Percentiles rank a stretch among this genome's conserved stretches.
Conservation (phyloP, 2,888 invertebrate species). For the Patella caerulea region DNA sequence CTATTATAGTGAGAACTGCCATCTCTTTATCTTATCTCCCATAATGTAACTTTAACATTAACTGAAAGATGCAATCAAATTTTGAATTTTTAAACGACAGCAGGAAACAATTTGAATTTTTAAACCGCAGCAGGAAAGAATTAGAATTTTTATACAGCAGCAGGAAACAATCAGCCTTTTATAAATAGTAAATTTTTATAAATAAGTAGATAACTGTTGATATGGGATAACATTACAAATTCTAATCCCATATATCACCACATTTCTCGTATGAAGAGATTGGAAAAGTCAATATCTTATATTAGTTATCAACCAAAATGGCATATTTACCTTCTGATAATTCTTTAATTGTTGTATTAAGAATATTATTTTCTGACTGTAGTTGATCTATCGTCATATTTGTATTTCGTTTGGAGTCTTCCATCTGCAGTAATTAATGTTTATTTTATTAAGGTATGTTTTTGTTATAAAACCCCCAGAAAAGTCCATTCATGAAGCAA, state of each 20-base stretch:
- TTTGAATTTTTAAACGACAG: too few relatives aligned
- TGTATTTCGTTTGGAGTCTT: constrained; percentile 80
- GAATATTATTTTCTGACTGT: constrained; percentile 85
- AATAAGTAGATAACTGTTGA: too few relatives aligned
- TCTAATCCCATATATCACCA: not conserved
- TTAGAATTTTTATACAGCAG: too few relatives aligned
- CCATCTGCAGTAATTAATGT: constrained; percentile 46
- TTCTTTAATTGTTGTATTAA: constrained; percentile 82
- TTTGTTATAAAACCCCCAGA: too few relatives aligned
- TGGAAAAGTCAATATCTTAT: not conserved
- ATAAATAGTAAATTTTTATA: too few relatives aligned
- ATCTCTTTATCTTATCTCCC: too few relatives aligned
- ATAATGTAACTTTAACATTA: too few relatives aligned
- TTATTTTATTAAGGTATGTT: not conserved
- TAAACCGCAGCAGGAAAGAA: too few relatives aligned
- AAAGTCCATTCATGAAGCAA: too few relatives aligned
- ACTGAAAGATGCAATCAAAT: not conserved
- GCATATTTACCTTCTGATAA: constrained; percentile 79
- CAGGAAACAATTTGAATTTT: too few relatives aligned
- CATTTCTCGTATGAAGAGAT: not conserved
- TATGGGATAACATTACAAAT: not conserved
- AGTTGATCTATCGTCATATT: constrained; percentile 79
- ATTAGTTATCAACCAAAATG: not conserved
- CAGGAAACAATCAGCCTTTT: too few relatives aligned
- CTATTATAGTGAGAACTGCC: too few relatives aligned